Percentiles rank a stretch among this genome's conserved stretches.
phyloP scores from a whole-genome alignment of 2,113 vertebrate species.

The Phodopus roborovskii region DNA sequence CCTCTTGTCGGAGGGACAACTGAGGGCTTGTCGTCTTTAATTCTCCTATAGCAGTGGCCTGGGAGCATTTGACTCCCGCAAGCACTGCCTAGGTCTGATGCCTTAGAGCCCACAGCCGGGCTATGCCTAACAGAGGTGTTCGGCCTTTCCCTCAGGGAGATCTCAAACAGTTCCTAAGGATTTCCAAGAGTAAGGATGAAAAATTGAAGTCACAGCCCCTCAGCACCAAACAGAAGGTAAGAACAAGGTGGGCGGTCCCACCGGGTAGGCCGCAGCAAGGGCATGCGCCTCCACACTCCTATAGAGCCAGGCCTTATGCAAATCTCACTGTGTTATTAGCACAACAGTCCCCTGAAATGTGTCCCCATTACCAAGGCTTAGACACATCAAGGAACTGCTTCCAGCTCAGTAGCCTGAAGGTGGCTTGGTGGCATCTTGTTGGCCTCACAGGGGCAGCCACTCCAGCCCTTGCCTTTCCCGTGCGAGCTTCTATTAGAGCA shows the following conservation, averaged over 20 bases:
- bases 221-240: conserved; percentile 97
- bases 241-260: background rate
- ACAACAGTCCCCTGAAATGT: background rate
- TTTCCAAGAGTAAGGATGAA: conserved; percentile 97
- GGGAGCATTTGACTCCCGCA: background rate
- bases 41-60: background rate
- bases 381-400: background rate
- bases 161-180: conserved; percentile 97
- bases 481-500: background rate
- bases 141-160: conserved; percentile 90
- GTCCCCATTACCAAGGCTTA: background rate
- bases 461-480: rapidly evolving
- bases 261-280: too few relatives aligned
- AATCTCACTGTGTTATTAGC: background rate
- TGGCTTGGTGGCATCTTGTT: background rate
- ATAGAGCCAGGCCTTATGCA: background rate
- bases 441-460: background rate
- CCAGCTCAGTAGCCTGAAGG: background rate
- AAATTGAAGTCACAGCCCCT: conserved; percentile 94
- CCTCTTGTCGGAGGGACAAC: background rate
- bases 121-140: background rate
- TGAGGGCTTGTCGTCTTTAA: background rate
- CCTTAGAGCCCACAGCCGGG: background rate
- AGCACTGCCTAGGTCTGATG: background rate
- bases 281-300: rapidly evolving